Evolutionary conservation across 2,113 vertebrate species (phyloP), one percentile per base, ranked within the genome.

Genomic region (Charina bottae): DNA sequence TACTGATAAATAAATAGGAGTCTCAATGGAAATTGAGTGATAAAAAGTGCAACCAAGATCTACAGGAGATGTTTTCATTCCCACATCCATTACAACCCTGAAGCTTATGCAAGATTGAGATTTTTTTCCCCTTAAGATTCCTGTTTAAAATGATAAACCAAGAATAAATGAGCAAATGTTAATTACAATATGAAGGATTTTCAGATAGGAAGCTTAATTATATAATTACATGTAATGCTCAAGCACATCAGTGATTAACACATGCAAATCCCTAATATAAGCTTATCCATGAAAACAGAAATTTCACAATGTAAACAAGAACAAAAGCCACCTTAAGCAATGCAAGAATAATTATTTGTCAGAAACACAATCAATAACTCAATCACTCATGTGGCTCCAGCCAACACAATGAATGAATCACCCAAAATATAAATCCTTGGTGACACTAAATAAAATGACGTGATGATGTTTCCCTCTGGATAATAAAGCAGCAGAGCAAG

Each of bases 161-260:
- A 59, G 54, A 87, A 92, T 55, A 78, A 78, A 37, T 33, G 54
- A 60, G 53, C 54, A 59, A 88, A 92, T 88, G 87, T 87, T 91
- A 88, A 83, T 88, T 91, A 88, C 64, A 88, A 83, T 88, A 92
- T 59, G 85, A 55, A 83, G 54, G 64, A 88, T 83, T 92, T 92
- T 78, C 64, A 86, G 84, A 55, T 62, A 91, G 84, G 58, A 91
- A 87, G 55, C n/a, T 64, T 87, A 87, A 68, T 91, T 26, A 91
- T n/a, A 64, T 55, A 72, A 87, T 42, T 87, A 54, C 90, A 88
- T 88, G 85, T 58, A 85, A 83, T 92, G 90, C 85, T 83, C 10
- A 88, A 56, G 85, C 62, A 91, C 62, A 78, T 87, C 85, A 87
- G 54, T 78, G 87, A 91, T 91, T 87, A 92, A 92, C 90, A 91